These are phyloP conservation scores for Drosophila emarginata DNA, from an alignment of 2,888 invertebrate genomes.

Conservation along the genomic window DNA sequence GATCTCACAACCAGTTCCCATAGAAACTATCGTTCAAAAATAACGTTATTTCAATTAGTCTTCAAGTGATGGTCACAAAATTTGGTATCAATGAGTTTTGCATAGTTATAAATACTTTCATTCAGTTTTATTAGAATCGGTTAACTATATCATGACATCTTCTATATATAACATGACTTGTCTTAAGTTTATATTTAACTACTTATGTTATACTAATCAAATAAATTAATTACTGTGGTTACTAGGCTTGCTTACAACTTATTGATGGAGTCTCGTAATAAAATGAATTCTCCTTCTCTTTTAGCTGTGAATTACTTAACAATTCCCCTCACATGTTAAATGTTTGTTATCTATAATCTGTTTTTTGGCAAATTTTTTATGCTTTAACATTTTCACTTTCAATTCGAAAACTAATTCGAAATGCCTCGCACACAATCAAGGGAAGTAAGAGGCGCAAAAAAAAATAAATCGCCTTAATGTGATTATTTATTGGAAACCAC, in stretches of 20 bases:
- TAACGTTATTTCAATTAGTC: no score
- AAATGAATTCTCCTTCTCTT: neutral
- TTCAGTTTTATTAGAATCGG: no score
- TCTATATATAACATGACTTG: no score
- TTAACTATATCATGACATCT: no score
- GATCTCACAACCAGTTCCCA: no score
- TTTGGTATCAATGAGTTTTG: no score
- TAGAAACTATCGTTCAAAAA: no score
- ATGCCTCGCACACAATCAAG: constrained; percentile 54
- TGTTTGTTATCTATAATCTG: constrained; percentile 38
- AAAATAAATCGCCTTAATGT: constrained; percentile 43
- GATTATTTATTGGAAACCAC: constrained; percentile 50
- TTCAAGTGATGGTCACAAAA: no score
- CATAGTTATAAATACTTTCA: no score
- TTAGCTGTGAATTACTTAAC: constrained; percentile 35
- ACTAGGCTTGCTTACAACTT: neutral
- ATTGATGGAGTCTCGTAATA: neutral
- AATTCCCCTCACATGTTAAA: constrained; percentile 50
- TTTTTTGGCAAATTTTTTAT: constrained; percentile 11
- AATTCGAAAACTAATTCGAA: constrained; percentile 45
- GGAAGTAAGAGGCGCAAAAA: constrained; percentile 30
- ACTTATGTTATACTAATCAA: no score
- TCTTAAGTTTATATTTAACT: no score
- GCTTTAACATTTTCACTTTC: constrained; percentile 50
- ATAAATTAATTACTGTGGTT: neutral